Conservation (phyloP, 1,140 invertebrate genomes). For the Whitmania pigra region DNA sequence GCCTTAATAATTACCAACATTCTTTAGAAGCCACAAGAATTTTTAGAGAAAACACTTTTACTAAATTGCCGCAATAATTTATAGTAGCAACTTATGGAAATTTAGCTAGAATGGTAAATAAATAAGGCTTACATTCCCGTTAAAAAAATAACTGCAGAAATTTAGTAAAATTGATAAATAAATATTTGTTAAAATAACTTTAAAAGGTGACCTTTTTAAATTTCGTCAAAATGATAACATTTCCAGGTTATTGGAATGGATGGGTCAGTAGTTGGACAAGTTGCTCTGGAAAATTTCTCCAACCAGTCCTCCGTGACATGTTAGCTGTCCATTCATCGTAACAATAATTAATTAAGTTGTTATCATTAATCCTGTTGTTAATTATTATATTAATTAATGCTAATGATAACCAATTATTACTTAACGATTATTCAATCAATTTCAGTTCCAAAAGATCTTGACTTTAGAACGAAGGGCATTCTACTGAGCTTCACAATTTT, state of each 20-base stretch:
- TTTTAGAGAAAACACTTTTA: neutral
- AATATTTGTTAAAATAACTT: no score
- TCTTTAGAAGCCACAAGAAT: neutral
- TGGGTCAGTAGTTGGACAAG: neutral
- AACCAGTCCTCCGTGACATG: neutral
- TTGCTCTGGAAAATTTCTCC: neutral
- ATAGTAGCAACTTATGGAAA: neutral
- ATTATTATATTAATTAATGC: no score
- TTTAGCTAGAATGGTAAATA: no score
- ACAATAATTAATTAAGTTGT: neutral
- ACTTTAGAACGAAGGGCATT: neutral
- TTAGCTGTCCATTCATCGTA: neutral
- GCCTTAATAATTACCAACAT: neutral
- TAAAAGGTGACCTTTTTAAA: no score
- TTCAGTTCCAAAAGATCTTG: constrained; percentile 5
- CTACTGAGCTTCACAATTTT: neutral
- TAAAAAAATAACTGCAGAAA: no score
- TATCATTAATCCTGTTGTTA: neutral
- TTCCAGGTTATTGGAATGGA: neutral
- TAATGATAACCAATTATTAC: no score
- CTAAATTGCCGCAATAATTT: neutral
- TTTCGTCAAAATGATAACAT: constrained; percentile 1
- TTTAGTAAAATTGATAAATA: no score
- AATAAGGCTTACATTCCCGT: no score
- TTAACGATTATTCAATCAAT: neutral